Conservation (phyloP, 2,888 invertebrate species). For the Metopia argyrocephala region DNA sequence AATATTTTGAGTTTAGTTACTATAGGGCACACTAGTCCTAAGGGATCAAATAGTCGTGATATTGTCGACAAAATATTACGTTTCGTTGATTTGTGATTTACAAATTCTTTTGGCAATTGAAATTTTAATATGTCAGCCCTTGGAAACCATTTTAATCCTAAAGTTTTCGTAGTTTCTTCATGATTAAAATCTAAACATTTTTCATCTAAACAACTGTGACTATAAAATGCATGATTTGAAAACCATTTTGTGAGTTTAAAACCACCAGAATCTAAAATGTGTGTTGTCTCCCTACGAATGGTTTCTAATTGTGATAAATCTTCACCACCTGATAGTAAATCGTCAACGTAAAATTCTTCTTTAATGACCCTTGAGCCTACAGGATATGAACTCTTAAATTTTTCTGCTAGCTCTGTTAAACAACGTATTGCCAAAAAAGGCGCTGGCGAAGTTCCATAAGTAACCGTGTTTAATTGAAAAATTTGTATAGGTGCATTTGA, state of each 20-base stretch:
- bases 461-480: slow-evolving; percentile 7
- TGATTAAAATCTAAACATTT: not conserved
- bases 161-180: slow-evolving; percentile 14
- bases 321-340: slow-evolving; percentile 10
- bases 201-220: not conserved
- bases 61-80: too few relatives aligned
- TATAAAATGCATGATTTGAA: slow-evolving; percentile 15
- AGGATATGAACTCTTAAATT: not conserved
- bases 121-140: not conserved
- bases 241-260: slow-evolving; percentile 33
- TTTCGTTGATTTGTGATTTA: too few relatives aligned
- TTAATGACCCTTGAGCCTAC: not conserved
- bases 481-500: slow-evolving; percentile 15
- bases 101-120: not conserved
- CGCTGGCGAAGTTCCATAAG: slow-evolving; percentile 32
- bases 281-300: slow-evolving; percentile 1
- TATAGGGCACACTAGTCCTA: too few relatives aligned
- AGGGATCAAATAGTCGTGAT: too few relatives aligned
- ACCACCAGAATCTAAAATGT: not conserved
- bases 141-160: slow-evolving; percentile 51
- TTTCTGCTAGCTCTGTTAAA: not conserved
- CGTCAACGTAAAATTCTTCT: slow-evolving; percentile 64
- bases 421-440: slow-evolving; percentile 7
- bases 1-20: too few relatives aligned
- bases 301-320: slow-evolving; percentile 8